Base-by-base conservation (phyloP, 2,888 invertebrate genomes). In the Troides aeacus region DNA sequence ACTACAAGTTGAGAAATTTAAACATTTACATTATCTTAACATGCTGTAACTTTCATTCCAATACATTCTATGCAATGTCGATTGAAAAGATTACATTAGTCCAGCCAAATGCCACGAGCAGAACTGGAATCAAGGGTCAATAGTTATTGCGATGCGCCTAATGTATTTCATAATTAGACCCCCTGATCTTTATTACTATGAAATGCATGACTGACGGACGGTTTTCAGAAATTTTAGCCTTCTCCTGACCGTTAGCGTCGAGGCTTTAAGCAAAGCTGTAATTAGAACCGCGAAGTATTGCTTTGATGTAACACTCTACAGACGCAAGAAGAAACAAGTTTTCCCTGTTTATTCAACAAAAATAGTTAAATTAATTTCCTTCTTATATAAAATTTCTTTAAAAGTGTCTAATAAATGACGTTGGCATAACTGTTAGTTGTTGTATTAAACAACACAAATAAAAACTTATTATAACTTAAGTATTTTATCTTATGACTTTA, bases 41-140 rank as follows among this genome's bases (percentile, higher is more conserved):
- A 64, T 72, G 66, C 68, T 70, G 72, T 74, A 68, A 72, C 68
- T 72, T 71, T 71, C 72, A 63, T 72, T 72, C 60, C 64, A 72
- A 61, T 68, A 71, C 70, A 74, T 71, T 73, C 74, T 66, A 71
- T 71, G 73, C 69, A 53, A 75, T 76, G 62, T 71, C 67, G 64
- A 72, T 72, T 65, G 61, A 64, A 65, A 53, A 57, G 42, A 81
- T 83, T 82, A 81, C 83, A 83, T 84, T 80, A 76, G 77, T 80
- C 79, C 78, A 80, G 78, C 82, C 79, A 89, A 89, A 88, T 88
- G 87, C 84, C 88, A 86, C 78, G 78, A 77, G 81, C 74, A 77
- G 76, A 87, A 88, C 88, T 84, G 85, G 89, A 85, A 85, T 75
- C 75, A 75, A 72, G 84, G 86, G 86, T 86, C 88, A 87, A 58